Conservation (phyloP, 2,797 vertebrate genomes). For the Amphiprion clarkii region DNA sequence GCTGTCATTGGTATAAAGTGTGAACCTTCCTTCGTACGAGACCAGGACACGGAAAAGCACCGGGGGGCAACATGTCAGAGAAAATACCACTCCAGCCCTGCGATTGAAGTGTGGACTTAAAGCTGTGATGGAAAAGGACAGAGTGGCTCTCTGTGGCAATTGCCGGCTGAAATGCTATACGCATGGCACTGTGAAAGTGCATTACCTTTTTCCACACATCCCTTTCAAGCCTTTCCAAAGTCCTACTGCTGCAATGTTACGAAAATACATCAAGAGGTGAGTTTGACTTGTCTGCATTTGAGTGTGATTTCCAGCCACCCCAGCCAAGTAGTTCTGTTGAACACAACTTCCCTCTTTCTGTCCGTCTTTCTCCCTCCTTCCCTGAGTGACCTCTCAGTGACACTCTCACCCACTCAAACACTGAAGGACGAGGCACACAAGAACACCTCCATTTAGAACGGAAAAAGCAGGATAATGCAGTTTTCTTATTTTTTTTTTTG, state of each 20-base stretch:
- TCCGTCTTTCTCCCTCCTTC: not conserved
- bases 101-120: constrained; percentile 53
- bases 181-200: constrained; percentile 49
- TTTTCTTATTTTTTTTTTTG: not conserved
- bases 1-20: constrained; percentile 52
- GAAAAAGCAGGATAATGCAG: constrained; percentile 17
- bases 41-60: constrained; percentile 49
- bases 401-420: constrained; percentile 48
- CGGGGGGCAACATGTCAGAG: constrained; percentile 54
- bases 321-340: constrained; percentile 17
- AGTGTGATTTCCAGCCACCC: constrained; percentile 38
- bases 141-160: constrained; percentile 51
- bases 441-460: constrained; percentile 39
- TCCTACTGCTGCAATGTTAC: constrained; percentile 26
- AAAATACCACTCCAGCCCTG: constrained; percentile 41
- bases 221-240: constrained; percentile 46
- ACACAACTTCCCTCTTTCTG: constrained; percentile 27
- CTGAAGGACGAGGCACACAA: constrained; percentile 11
- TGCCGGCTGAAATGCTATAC: constrained; percentile 46
- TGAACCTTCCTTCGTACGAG: constrained; percentile 57
- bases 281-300: constrained; percentile 59
- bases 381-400: constrained; percentile 54
- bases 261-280: constrained; percentile 65
- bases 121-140: constrained; percentile 65
- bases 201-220: constrained; percentile 48